A percentile compares a stretch with the other conserved stretches of the same genome.
Conservation (phyloP, 1,140 invertebrate species). For the Orussus abietinus region DNA sequence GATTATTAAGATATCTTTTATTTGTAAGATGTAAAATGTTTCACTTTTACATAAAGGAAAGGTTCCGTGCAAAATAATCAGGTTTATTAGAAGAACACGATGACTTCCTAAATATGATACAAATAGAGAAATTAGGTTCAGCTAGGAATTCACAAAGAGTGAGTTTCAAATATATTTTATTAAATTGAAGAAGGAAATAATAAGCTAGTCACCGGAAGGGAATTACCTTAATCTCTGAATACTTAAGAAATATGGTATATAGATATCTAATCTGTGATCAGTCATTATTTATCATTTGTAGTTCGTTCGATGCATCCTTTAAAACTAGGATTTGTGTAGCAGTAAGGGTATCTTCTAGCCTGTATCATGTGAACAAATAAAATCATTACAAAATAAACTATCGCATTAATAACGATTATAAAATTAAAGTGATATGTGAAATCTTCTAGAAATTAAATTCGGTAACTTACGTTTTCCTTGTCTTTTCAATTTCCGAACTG, state of each 20-base stretch:
- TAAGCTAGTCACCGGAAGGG: background rate
- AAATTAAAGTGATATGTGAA: background rate
- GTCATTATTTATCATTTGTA: too few species aligned
- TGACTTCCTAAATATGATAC: too few species aligned
- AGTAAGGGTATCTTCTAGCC: constrained; percentile 17
- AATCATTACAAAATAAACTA: constrained; percentile 18
- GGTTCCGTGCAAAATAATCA: too few species aligned
- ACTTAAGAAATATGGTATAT: constrained; percentile 1
- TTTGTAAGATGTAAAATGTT: too few species aligned
- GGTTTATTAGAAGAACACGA: too few species aligned
- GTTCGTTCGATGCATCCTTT: constrained; percentile 19
- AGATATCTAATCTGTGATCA: too few species aligned
- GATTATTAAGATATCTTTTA: too few species aligned
- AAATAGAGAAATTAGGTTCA: constrained; percentile 4
- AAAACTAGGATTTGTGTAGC: constrained; percentile 21
- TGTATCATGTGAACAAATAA: too few species aligned
- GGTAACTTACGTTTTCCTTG: constrained; percentile 18
- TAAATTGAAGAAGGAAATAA: constrained; percentile 3
- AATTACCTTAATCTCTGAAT: background rate
- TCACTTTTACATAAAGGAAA: too few species aligned
- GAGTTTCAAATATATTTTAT: constrained; percentile 4
- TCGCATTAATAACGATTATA: background rate
- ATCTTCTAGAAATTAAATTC: background rate
- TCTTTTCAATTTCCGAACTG: constrained; percentile 14
- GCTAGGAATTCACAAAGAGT: background rate